These are phyloP conservation scores for Trichosurus vulpecula DNA, from an alignment of 2,797 vertebrate genomes.

Conservation along the genomic window DNA sequence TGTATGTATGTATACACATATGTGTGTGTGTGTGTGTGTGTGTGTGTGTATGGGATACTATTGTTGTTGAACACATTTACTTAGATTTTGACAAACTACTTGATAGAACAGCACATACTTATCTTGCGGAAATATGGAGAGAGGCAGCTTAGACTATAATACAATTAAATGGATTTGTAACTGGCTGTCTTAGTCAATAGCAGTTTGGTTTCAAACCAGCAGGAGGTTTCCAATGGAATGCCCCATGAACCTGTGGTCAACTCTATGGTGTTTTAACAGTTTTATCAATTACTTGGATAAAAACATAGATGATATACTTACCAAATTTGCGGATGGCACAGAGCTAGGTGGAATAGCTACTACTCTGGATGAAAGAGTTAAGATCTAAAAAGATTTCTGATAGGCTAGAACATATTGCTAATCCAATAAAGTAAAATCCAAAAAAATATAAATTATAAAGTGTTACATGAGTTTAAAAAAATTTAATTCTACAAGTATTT, in stretches of 20 bases:
- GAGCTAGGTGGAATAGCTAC: background rate
- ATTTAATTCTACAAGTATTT: background rate
- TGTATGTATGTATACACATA: no score
- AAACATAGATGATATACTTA: background rate
- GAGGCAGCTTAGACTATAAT: background rate
- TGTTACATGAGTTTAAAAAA: background rate
- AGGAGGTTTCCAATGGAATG: background rate
- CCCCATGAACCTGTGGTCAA: background rate
- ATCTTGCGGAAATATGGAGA: background rate
- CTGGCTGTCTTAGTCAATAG: background rate
- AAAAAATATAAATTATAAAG: no score
- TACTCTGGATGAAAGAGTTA: background rate
- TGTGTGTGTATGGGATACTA: background rate
- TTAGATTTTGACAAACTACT: background rate
- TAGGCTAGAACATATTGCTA: background rate
- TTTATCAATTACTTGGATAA: background rate
- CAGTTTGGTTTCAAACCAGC: background rate
- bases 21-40: no score
- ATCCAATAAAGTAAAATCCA: background rate
- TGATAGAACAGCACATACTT: background rate
- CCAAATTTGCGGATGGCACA: background rate
- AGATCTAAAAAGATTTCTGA: background rate
- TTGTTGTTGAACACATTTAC: background rate
- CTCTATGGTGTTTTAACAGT: background rate
- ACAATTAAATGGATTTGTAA: background rate